These are phyloP conservation scores for Daboia siamensis DNA, from an alignment of 2,113 vertebrate species.

Conservation along the genomic window DNA sequence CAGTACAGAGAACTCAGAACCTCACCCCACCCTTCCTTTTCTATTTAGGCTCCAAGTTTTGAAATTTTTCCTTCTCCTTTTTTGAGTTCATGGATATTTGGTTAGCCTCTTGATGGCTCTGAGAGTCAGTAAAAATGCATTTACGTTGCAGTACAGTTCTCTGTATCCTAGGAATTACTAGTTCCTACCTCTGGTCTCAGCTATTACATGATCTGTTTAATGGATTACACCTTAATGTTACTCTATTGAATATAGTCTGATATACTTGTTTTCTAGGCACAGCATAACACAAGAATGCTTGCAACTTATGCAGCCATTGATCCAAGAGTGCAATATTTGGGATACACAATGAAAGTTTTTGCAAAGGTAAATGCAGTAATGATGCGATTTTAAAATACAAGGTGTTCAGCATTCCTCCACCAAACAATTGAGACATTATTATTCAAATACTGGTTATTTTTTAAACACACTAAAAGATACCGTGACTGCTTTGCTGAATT, in stretches of 20 bases:
- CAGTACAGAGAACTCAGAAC: not conserved
- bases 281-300: slow-evolving; percentile 97
- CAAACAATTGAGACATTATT: not conserved
- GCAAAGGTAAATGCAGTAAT: slow-evolving; percentile 82
- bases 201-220: not conserved
- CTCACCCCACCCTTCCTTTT: not conserved
- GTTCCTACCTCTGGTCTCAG: not conserved
- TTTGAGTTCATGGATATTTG: not conserved
- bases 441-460: not conserved
- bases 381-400: not conserved
- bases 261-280: slow-evolving; percentile 76
- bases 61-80: not conserved
- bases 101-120: not conserved
- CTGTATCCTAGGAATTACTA: not conserved
- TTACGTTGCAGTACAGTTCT: not conserved
- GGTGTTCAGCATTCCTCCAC: not conserved
- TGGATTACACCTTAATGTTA: slow-evolving; percentile 10
- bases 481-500: not conserved
- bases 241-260: slow-evolving; percentile 13
- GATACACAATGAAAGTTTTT: slow-evolving; percentile 98
- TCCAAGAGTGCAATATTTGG: slow-evolving; percentile 89
- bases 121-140: not conserved
- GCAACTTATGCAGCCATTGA: slow-evolving; percentile 95
- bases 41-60: not conserved
- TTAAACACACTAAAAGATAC: not conserved